phyloP scores from a whole-genome alignment of 2,113 vertebrate species.

The Dasyornis broadbenti region DNA sequence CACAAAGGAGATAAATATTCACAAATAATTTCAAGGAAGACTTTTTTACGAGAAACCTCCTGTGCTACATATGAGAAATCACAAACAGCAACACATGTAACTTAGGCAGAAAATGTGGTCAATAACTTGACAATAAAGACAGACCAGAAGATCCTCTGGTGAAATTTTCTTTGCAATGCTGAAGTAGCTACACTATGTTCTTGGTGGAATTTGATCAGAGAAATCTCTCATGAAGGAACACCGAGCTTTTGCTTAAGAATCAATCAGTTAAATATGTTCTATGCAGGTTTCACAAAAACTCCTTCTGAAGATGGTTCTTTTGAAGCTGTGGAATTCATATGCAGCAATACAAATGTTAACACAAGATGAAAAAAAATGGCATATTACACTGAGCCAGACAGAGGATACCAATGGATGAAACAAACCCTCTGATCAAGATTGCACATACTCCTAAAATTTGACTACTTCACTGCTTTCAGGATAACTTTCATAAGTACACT shows the following conservation, averaged over 20 bases:
- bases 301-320: background rate
- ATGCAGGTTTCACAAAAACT: background rate
- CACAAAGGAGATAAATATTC: background rate
- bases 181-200: background rate
- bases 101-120: background rate
- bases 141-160: background rate
- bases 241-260: background rate
- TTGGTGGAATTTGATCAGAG: background rate
- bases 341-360: background rate
- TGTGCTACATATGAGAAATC: background rate
- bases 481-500: background rate
- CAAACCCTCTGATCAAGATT: background rate
- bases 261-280: background rate
- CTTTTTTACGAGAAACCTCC: background rate
- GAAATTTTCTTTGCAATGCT: background rate
- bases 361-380: background rate
- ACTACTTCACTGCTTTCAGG: background rate
- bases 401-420: background rate
- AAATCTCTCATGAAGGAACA: background rate
- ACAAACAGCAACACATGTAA: background rate
- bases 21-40: background rate
- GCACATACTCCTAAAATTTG: background rate
- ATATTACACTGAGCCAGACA: background rate
- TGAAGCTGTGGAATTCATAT: background rate
- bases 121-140: background rate